Percentiles rank a stretch among this genome's conserved stretches.
phyloP scores from a whole-genome alignment of 2,888 invertebrate genomes.

The Cheilosia soror region DNA sequence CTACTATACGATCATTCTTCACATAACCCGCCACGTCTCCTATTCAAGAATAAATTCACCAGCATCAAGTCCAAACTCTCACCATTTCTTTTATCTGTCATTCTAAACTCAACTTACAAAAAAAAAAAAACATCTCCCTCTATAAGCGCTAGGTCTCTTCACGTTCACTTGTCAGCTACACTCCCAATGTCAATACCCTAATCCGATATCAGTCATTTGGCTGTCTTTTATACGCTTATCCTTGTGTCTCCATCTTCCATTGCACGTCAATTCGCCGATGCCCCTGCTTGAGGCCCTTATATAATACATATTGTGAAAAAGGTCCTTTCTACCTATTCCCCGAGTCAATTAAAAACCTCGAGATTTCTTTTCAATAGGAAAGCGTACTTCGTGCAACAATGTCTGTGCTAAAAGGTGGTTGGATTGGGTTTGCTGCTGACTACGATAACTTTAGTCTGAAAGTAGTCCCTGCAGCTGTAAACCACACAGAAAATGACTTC shows the following conservation, averaged over 20 bases:
- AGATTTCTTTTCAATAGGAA: slow-evolving; percentile 28
- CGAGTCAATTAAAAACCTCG: slow-evolving; percentile 61
- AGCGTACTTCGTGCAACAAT: slow-evolving; percentile 51
- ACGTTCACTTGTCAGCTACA: slow-evolving; percentile 23
- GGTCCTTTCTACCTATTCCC: slow-evolving; percentile 47
- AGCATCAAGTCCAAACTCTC: too few species aligned
- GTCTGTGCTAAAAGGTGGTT: slow-evolving; percentile 11
- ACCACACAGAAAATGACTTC: slow-evolving; percentile 33
- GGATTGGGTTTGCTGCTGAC: background rate
- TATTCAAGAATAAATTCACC: too few species aligned
- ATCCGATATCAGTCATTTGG: slow-evolving; percentile 50
- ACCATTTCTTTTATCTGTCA: background rate
- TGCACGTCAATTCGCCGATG: slow-evolving; percentile 3
- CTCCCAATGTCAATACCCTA: slow-evolving; percentile 44
- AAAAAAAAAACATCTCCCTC: background rate
- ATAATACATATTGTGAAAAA: slow-evolving; percentile 4
- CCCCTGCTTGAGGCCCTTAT: background rate
- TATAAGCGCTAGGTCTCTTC: slow-evolving; percentile 5
- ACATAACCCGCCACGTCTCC: too few species aligned
- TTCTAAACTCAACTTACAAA: background rate
- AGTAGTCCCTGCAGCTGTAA: slow-evolving; percentile 30
- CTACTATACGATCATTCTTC: too few species aligned
- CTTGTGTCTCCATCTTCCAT: slow-evolving; percentile 7
- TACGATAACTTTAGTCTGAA: slow-evolving; percentile 28
- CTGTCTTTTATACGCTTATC: slow-evolving; percentile 34